Percentiles rank a stretch among this genome's conserved stretches.
phyloP scores from a whole-genome alignment of 2,888 invertebrate species.

The Herminia tarsipennalis region DNA sequence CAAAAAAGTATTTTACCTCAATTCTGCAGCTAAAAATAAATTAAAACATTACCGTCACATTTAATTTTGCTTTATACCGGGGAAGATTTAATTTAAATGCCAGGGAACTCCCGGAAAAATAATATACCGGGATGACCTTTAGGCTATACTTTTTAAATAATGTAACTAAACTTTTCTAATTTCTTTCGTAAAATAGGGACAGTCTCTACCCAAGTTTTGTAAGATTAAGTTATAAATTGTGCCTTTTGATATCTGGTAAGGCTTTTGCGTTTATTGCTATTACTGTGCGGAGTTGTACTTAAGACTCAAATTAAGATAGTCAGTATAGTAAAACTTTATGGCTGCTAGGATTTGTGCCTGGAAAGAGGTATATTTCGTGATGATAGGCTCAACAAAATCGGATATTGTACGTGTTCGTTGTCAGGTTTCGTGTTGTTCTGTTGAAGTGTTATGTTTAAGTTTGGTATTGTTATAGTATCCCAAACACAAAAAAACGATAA shows the following conservation, averaged over 20 bases:
- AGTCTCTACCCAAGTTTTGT: conserved; percentile 18
- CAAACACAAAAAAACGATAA: no score
- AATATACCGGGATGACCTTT: conserved; percentile 11
- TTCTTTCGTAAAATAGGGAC: conserved; percentile 14
- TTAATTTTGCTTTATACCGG: conserved; percentile 4
- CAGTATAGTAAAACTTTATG: neutral
- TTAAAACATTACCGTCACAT: conserved; percentile 3
- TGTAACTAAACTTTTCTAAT: conserved; percentile 18
- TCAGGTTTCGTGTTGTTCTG: no score
- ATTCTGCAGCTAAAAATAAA: conserved; percentile 1
- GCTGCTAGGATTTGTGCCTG: neutral
- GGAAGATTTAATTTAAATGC: conserved; percentile 10
- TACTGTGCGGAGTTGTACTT: conserved; percentile 28
- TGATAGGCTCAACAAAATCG: no score
- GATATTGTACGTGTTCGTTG: no score
- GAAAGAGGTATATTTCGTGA: no score
- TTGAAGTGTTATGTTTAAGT: no score
- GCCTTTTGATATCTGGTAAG: conserved; percentile 52
- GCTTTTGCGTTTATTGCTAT: conserved; percentile 40
- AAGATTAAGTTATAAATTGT: conserved; percentile 53
- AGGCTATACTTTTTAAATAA: conserved; percentile 14
- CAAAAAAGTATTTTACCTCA: no score
- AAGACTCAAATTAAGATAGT: conserved; percentile 13
- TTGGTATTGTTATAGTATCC: no score
- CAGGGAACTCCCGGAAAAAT: conserved; percentile 14